phyloP scores from a whole-genome alignment of 2,888 invertebrate genomes.

The Euplagia quadripunctaria region DNA sequence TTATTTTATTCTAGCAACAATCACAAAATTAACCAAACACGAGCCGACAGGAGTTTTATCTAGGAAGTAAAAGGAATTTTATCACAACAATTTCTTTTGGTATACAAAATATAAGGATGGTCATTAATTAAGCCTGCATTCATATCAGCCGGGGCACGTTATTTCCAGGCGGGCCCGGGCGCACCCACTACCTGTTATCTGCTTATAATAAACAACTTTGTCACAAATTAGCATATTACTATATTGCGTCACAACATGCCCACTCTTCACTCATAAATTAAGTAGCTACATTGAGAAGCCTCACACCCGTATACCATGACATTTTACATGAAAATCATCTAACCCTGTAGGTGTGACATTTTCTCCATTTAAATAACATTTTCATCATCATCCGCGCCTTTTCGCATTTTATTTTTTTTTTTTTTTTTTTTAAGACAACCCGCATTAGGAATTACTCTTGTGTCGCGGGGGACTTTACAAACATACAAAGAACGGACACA shows the following conservation, averaged over 20 bases:
- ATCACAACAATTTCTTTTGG: constrained; percentile 22
- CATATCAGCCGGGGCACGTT: constrained; percentile 55
- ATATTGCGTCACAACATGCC: constrained; percentile 26
- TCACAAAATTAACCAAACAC: background rate
- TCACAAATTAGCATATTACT: constrained; percentile 58
- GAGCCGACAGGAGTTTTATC: constrained; percentile 4
- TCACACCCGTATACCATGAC: background rate
- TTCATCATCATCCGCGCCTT: too few relatives aligned
- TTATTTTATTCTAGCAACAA: background rate
- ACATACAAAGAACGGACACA: too few relatives aligned
- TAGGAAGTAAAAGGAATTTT: constrained; percentile 24
- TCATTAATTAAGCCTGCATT: constrained; percentile 48
- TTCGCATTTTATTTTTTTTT: too few relatives aligned
- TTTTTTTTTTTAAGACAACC: too few relatives aligned
- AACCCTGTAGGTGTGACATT: too few relatives aligned
- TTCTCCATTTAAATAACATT: too few relatives aligned
- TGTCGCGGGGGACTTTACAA: too few relatives aligned
- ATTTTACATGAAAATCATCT: background rate
- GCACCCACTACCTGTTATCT: constrained; percentile 56
- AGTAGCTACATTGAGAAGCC: background rate
- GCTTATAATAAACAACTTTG: constrained; percentile 51
- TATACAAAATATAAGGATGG: constrained; percentile 39
- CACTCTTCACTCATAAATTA: constrained; percentile 9
- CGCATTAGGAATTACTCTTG: too few relatives aligned
- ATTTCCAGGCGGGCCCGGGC: constrained; percentile 59